phyloP scores from a whole-genome alignment of 1,140 invertebrate genomes.

The Drosophila albomicans region DNA sequence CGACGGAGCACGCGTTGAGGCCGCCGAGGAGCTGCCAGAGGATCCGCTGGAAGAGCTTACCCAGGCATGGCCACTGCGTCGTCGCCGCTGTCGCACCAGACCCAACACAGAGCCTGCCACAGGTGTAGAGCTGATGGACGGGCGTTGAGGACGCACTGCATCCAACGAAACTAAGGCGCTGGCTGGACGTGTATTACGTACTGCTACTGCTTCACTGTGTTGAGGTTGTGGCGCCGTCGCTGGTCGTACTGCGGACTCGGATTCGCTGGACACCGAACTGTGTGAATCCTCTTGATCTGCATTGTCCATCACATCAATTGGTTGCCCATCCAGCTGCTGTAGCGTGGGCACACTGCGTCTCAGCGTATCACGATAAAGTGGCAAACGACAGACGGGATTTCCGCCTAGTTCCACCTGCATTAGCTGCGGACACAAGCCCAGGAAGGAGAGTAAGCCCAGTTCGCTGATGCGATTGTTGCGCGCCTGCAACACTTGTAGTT shows the following conservation, averaged over 20 bases:
- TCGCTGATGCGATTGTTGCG: conserved; percentile 84
- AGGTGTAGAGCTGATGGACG: conserved; percentile 45
- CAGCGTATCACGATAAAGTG: conserved; percentile 81
- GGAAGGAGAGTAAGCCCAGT: conserved; percentile 81
- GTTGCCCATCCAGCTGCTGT: conserved; percentile 81
- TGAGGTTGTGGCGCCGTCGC: conserved; percentile 54
- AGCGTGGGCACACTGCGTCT: conserved; percentile 83
- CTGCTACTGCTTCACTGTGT: background rate
- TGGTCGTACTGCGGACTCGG: conserved; percentile 53
- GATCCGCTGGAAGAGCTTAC: conserved; percentile 71
- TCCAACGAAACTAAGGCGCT: conserved; percentile 48
- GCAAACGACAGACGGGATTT: conserved; percentile 82
- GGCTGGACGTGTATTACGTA: conserved; percentile 22
- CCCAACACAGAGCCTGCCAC: conserved; percentile 76
- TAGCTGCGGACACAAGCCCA: conserved; percentile 85
- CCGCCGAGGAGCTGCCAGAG: conserved; percentile 58
- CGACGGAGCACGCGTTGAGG: conserved; percentile 61
- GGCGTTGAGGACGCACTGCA: conserved; percentile 33
- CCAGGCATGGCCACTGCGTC: conserved; percentile 73
- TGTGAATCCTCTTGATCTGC: conserved; percentile 34
- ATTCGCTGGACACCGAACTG: conserved; percentile 67
- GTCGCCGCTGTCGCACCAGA: conserved; percentile 65
- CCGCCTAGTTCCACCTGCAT: conserved; percentile 84
- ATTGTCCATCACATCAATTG: conserved; percentile 32
- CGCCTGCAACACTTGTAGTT: conserved; percentile 67